A percentile compares a stretch with the other conserved stretches of the same genome.
Evolutionary conservation across 1,140 invertebrate genomes (phyloP).

Genomic region (Dufourea novaeangliae): DNA sequence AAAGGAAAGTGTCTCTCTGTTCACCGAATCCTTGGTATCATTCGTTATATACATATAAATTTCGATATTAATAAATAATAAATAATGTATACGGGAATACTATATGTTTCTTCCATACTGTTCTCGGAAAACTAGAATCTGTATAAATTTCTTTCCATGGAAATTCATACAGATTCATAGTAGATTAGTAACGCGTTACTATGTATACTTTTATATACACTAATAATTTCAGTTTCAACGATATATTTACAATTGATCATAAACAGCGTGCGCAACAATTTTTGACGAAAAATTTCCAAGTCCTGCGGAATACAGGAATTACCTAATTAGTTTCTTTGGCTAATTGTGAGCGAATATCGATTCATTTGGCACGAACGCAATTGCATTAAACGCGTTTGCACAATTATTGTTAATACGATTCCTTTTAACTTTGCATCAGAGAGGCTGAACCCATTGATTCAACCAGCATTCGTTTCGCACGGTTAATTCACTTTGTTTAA

Average conservation of each 20-base stretch:
- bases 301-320: background rate
- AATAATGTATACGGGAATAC: conserved; percentile 4
- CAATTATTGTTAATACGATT: conserved; percentile 5
- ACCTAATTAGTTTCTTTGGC: conserved; percentile 61
- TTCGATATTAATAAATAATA: conserved; percentile 44
- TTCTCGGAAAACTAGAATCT: conserved; percentile 4
- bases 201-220: conserved; percentile 23
- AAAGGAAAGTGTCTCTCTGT: conserved; percentile 11
- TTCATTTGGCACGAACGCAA: conserved; percentile 65
- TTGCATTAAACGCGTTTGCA: conserved; percentile 26
- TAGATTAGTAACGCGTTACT: background rate
- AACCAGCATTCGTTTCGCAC: conserved; percentile 22
- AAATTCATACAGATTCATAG: background rate
- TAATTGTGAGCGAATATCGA: conserved; percentile 54
- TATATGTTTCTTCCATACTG: background rate
- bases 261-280: background rate
- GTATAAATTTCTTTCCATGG: conserved; percentile 1
- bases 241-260: conserved; percentile 33
- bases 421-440: background rate
- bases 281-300: background rate
- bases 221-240: conserved; percentile 15
- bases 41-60: conserved; percentile 29
- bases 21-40: background rate
- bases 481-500: background rate
- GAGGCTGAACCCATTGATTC: background rate